phyloP scores from a whole-genome alignment of 2,797 vertebrate species.

The Lagodon rhomboides region DNA sequence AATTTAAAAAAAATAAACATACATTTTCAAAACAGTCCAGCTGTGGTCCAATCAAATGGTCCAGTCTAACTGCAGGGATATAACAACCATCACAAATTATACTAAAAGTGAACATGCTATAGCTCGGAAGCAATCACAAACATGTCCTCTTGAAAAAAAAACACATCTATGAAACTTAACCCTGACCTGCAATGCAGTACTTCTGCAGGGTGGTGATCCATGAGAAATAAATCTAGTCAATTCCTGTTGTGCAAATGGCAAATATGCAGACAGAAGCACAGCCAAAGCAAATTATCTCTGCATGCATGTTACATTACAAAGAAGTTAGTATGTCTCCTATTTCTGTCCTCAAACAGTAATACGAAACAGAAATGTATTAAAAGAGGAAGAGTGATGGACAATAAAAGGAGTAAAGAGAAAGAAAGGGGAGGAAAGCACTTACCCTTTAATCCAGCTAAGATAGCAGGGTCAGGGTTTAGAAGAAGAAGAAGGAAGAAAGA shows the following conservation, averaged over 20 bases:
- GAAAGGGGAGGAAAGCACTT: constrained; percentile 86
- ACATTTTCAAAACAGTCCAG: background rate
- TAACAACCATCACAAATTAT: background rate
- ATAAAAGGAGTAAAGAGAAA: constrained; percentile 78
- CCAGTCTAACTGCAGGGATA: background rate
- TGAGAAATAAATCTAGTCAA: constrained; percentile 35
- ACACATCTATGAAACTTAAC: background rate
- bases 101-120: constrained; percentile 5
- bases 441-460: constrained; percentile 97
- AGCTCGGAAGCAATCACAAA: constrained; percentile 13
- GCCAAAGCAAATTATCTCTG: constrained; percentile 65
- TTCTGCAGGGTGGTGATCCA: constrained; percentile 29
- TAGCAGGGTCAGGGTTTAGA: constrained; percentile 84
- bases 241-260: constrained; percentile 88
- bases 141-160: background rate
- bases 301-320: constrained; percentile 89
- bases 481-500: constrained; percentile 89
- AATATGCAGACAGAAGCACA: constrained; percentile 86
- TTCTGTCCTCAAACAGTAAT: constrained; percentile 82
- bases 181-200: background rate
- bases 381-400: constrained; percentile 63
- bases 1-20: background rate
- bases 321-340: constrained; percentile 84
- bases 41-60: too few species aligned
- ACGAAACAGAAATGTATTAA: constrained; percentile 60